These are phyloP conservation scores for Pangasius djambal DNA, from an alignment of 2,797 vertebrate species.

Conservation along the genomic window DNA sequence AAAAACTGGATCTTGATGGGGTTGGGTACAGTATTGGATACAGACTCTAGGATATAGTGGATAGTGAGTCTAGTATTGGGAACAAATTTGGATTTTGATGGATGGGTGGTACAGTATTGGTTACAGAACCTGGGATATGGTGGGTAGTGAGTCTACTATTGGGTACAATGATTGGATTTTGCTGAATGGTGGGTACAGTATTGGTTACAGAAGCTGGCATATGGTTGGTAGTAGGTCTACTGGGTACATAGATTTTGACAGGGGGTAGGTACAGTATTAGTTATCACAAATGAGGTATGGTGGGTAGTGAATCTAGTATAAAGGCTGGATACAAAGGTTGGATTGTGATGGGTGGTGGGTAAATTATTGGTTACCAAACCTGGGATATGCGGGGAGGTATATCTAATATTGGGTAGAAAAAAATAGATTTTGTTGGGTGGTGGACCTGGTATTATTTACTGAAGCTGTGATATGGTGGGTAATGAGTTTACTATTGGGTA, in stretches of 20 bases:
- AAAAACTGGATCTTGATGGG: background rate
- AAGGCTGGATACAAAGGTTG: background rate
- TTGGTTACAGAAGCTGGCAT: background rate
- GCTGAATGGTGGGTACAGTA: background rate
- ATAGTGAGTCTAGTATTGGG: conserved; percentile 26
- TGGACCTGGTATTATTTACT: background rate
- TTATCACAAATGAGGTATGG: background rate
- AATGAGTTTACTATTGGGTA: background rate
- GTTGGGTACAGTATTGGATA: background rate
- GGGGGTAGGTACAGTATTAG: background rate
- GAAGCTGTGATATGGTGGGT: background rate
- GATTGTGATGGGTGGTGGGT: background rate
- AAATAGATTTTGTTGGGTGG: background rate
- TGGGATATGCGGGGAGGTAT: background rate
- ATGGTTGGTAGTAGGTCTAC: background rate
- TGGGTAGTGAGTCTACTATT: background rate
- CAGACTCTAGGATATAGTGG: conserved; percentile 63
- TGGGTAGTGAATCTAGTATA: background rate
- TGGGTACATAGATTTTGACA: background rate
- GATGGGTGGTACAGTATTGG: background rate
- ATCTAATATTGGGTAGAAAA: background rate
- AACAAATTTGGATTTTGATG: background rate
- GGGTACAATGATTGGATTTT: background rate
- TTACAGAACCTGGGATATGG: background rate
- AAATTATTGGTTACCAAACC: background rate